Conservation (phyloP, 2,797 vertebrate genomes). For the Gambelia wislizenii region DNA sequence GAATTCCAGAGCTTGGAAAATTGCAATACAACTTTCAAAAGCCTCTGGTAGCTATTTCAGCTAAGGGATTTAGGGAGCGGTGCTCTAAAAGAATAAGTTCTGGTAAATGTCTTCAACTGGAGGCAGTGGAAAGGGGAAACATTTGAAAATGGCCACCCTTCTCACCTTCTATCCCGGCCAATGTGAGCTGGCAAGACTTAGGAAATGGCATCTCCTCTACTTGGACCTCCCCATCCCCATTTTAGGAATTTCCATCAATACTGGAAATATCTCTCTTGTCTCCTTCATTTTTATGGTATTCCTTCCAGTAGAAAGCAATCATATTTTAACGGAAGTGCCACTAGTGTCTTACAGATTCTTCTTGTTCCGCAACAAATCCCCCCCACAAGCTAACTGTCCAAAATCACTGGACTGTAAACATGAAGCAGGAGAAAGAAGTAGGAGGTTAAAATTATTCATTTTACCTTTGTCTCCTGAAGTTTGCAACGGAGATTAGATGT, state of each 20-base stretch:
- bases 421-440: not conserved
- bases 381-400: too few species aligned
- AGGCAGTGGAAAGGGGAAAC: too few species aligned
- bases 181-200: not conserved
- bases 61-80: too few species aligned
- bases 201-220: not conserved
- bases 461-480: slow-evolving; percentile 78
- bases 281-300: not conserved
- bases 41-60: too few species aligned
- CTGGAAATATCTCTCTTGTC: not conserved
- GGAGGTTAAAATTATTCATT: slow-evolving; percentile 39
- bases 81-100: too few species aligned
- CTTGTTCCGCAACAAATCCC: not conserved
- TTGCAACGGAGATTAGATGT: slow-evolving; percentile 82
- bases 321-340: not conserved
- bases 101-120: too few species aligned
- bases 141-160: not conserved
- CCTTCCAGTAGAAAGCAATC: not conserved
- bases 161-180: not conserved
- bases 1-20: not conserved
- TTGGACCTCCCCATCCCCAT: not conserved
- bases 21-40: not conserved
- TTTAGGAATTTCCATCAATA: not conserved
- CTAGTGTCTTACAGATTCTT: not conserved
- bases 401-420: not conserved